Percentiles rank a stretch among this genome's conserved stretches.
Evolutionary conservation across 1,140 invertebrate genomes (phyloP).

Genomic region (Heliconius hermathena): DNA sequence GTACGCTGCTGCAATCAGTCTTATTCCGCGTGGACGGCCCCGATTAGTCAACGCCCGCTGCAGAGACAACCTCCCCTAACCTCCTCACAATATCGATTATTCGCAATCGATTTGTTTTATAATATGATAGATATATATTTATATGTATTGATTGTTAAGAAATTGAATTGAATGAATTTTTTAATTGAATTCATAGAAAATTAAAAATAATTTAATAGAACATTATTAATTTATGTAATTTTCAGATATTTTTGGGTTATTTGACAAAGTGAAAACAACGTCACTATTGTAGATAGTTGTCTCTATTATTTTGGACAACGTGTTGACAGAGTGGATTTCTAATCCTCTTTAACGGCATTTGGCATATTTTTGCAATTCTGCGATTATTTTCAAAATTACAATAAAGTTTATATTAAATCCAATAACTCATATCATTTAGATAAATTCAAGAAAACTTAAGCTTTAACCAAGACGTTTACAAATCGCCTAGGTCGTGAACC

Average conservation of each 20-base stretch:
- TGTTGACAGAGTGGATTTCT: neutral
- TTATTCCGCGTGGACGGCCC: constrained; percentile 78
- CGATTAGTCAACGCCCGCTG: constrained; percentile 79
- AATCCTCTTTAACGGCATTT: neutral
- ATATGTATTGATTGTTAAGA: neutral
- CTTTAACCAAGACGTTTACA: neutral
- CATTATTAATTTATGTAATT: too few relatives aligned
- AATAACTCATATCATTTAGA: constrained; percentile 1
- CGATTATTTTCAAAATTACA: neutral
- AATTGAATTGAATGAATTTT: too few relatives aligned
- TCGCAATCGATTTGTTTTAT: constrained; percentile 69
- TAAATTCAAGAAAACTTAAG: constrained; percentile 16
- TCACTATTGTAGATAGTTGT: too few relatives aligned
- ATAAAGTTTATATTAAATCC: neutral
- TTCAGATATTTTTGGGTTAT: too few relatives aligned
- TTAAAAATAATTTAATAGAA: too few relatives aligned
- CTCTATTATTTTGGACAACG: neutral
- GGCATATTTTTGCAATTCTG: neutral
- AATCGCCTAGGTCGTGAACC: constrained; percentile 13
- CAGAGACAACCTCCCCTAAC: constrained; percentile 72
- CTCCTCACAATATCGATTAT: constrained; percentile 73
- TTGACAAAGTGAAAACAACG: too few relatives aligned
- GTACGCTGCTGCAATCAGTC: constrained; percentile 74
- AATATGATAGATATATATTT: constrained; percentile 25
- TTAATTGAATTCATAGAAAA: too few relatives aligned